Conservation (phyloP, 2,888 invertebrate species). For the Ennomos erosarius region DNA sequence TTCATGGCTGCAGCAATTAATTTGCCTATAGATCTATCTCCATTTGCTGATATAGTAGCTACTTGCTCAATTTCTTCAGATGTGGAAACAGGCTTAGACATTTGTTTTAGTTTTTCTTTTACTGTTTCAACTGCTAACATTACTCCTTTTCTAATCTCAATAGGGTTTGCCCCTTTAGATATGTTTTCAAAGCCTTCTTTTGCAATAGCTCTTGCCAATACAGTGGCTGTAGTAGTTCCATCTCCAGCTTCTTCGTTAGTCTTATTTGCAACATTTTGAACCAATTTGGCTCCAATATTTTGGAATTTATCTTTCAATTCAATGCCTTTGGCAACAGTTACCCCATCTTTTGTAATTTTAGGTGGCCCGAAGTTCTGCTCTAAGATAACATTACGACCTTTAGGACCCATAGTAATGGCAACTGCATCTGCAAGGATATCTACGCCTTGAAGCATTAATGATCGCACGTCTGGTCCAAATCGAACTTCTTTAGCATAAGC, state of each 20-base stretch:
- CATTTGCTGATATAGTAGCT: constrained; percentile 99
- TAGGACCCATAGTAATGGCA: constrained; percentile 99
- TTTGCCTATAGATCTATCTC: constrained; percentile 94
- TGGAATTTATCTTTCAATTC: constrained; percentile 99
- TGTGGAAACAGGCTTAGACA: constrained; percentile 97
- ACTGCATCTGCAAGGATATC: constrained; percentile 99
- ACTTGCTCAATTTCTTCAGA: constrained; percentile 99
- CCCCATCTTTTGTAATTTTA: constrained; percentile 99
- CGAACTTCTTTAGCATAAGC: constrained; percentile 96
- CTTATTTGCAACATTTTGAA: constrained; percentile 99
- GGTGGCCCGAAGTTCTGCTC: constrained; percentile 99
- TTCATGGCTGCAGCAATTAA: constrained; percentile 98
- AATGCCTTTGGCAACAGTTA: constrained; percentile 99
- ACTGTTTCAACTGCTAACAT: constrained; percentile 98
- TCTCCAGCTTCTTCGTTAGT: constrained; percentile 99
- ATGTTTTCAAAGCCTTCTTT: constrained; percentile 99
- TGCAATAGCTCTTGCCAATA: constrained; percentile 98
- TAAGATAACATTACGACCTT: constrained; percentile 98
- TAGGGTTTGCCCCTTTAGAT: constrained; percentile 97
- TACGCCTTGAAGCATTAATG: constrained; percentile 98
- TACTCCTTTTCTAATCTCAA: constrained; percentile 95
- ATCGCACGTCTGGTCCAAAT: constrained; percentile 98
- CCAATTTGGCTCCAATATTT: constrained; percentile 98
- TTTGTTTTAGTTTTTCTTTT: constrained; percentile 91
- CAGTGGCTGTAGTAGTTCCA: constrained; percentile 99